phyloP scores from a whole-genome alignment of 2,888 invertebrate genomes.

The Pterostichus madidus region DNA sequence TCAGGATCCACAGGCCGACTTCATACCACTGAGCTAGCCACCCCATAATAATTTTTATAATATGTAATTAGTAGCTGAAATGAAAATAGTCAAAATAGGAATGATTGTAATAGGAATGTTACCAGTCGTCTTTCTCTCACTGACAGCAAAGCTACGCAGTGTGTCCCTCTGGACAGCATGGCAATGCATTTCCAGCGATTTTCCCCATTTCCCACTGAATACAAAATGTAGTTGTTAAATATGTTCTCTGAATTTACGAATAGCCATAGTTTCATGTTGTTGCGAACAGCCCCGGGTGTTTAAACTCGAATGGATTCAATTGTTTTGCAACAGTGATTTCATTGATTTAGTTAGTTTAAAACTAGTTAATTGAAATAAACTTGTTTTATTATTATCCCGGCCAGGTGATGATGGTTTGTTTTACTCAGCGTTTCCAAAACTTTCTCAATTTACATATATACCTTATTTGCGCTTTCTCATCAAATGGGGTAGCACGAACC shows the following conservation, averaged over 20 bases:
- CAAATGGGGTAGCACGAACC: too few species aligned
- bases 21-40: too few species aligned
- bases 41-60: too few species aligned
- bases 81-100: too few species aligned
- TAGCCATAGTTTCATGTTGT: not conserved
- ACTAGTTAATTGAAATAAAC: slow-evolving; percentile 3
- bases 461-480: too few species aligned
- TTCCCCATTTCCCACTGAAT: not conserved
- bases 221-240: slow-evolving; percentile 18
- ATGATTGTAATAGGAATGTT: too few species aligned
- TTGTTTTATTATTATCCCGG: not conserved
- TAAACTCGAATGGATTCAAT: not conserved
- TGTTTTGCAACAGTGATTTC: slow-evolving; percentile 24
- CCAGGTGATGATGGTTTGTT: not conserved
- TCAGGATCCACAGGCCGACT: too few species aligned
- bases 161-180: not conserved
- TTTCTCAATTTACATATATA: too few species aligned
- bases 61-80: too few species aligned
- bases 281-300: not conserved
- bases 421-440: too few species aligned
- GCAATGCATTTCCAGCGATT: not conserved
- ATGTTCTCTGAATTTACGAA: slow-evolving; percentile 27
- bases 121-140: too few species aligned
- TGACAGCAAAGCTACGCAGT: too few species aligned
- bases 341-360: not conserved